Percentiles rank a stretch among this genome's conserved stretches.
phyloP scores from a whole-genome alignment of 2,113 vertebrate species.

The Meriones unguiculatus region DNA sequence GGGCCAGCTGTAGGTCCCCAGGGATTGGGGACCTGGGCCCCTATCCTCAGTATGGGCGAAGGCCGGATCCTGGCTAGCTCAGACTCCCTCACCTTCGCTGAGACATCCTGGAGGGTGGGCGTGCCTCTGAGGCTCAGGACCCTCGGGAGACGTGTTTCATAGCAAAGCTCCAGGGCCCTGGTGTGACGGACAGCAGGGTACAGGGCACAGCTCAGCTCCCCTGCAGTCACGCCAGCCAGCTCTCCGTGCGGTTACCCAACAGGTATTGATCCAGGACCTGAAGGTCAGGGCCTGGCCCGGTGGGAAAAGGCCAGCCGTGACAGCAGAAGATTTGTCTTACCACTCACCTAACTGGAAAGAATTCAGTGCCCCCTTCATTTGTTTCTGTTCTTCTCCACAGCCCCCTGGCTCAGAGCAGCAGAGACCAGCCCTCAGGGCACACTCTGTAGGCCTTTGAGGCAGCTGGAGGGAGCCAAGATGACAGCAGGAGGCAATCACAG shows the following conservation, averaged over 20 bases:
- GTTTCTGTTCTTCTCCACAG: not conserved
- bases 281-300: not conserved
- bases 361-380: not conserved
- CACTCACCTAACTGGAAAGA: not conserved
- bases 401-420: not conserved
- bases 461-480: not conserved
- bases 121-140: not conserved
- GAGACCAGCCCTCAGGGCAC: not conserved
- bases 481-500: not conserved
- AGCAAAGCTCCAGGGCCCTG: not conserved
- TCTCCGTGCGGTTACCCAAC: constrained; percentile 52
- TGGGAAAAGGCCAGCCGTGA: not conserved
- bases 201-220: not conserved
- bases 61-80: not conserved
- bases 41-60: not conserved
- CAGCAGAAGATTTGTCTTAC: not conserved
- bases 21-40: not conserved
- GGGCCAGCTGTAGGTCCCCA: not conserved
- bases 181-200: not conserved
- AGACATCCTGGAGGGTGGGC: not conserved
- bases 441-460: not conserved
- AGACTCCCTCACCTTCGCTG: not conserved
- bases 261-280: not conserved
- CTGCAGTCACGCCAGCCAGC: not conserved
- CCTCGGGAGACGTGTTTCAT: not conserved